Evolutionary conservation across 2,113 vertebrate genomes (phyloP).

Genomic region (Gavialis gangeticus): DNA sequence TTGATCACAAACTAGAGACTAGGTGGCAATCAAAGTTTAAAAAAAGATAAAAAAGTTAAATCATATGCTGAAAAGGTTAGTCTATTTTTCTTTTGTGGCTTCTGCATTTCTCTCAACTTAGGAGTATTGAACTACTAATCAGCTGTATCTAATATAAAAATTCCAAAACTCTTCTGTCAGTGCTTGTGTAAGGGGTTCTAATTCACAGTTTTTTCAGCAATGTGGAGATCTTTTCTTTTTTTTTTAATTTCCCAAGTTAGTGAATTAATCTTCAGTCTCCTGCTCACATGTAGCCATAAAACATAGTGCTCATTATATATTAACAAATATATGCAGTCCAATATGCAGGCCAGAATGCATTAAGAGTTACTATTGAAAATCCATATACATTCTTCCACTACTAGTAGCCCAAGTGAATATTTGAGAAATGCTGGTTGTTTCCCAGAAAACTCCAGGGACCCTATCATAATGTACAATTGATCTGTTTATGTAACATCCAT

Average conservation of each 20-base stretch:
- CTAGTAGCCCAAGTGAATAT: neutral
- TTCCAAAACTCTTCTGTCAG: neutral
- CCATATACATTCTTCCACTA: neutral
- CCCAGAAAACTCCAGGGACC: conserved; percentile 29
- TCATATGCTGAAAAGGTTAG: neutral
- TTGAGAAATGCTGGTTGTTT: neutral
- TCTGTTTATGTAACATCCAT: neutral
- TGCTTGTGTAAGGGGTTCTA: neutral
- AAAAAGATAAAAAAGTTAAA: too few species aligned
- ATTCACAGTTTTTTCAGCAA: neutral
- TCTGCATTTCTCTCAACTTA: neutral
- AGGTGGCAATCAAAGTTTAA: too few species aligned
- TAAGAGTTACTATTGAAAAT: neutral
- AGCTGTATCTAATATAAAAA: neutral
- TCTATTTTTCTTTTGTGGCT: neutral
- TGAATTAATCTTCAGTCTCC: conserved; percentile 5
- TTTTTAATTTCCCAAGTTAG: neutral
- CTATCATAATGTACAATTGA: conserved; percentile 3
- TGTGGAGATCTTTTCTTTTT: neutral
- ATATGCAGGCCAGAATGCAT: neutral
- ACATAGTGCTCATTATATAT: neutral
- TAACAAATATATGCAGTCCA: conserved; percentile 2
- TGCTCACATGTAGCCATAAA: neutral
- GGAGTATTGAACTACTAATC: neutral
- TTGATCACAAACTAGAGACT: neutral